Evolutionary conservation across 2,113 vertebrate genomes (phyloP).

Genomic region (Osmerus eperlanus): DNA sequence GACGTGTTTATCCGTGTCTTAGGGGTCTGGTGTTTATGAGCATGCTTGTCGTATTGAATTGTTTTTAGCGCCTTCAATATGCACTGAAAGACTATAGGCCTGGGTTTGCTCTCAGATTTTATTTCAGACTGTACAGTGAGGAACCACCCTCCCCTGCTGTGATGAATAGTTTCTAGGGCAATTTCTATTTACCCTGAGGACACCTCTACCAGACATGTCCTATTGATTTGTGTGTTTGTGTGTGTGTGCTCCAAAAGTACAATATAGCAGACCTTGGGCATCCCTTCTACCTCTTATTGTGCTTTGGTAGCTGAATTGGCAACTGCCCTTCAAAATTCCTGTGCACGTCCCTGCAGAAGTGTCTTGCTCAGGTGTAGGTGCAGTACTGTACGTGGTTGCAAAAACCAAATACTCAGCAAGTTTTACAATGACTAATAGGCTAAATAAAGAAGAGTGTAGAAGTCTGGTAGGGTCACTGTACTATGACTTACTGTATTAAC

Average conservation of each 20-base stretch:
- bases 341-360: too few species aligned
- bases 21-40: background rate
- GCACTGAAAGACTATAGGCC: background rate
- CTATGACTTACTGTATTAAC: background rate
- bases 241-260: background rate
- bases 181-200: background rate
- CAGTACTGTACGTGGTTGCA: too few species aligned
- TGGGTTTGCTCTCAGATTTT: background rate
- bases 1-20: too few species aligned
- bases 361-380: too few species aligned
- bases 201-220: background rate
- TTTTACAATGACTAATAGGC: too few species aligned
- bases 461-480: too few species aligned
- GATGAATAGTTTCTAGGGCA: background rate
- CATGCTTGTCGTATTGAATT: background rate
- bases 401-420: too few species aligned
- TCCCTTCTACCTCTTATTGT: too few species aligned
- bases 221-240: conserved; percentile 8
- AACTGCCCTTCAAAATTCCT: too few species aligned
- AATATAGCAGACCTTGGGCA: too few species aligned
- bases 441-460: too few species aligned
- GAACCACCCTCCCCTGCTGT: background rate
- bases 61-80: background rate
- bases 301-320: too few species aligned
- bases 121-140: background rate